Base-by-base conservation (phyloP, 2,113 vertebrate species). In the Nettapus auritus region DNA sequence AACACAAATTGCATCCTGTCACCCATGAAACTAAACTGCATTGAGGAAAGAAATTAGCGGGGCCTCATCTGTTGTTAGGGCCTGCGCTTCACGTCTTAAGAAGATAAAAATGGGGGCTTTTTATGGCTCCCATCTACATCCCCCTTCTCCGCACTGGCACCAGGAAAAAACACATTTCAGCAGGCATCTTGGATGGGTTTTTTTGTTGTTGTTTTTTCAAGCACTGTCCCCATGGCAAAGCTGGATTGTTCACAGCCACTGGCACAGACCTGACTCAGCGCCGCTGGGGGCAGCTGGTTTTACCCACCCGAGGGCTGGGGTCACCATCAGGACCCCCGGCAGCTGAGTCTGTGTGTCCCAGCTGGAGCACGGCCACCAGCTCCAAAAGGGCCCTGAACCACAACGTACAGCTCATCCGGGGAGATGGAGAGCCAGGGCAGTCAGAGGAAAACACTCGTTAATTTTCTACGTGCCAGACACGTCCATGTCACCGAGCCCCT, bases 1-100 rank as follows among this genome's bases (percentile, higher is more conserved):
- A 75, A 89, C 94, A 88, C 91, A 81, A 90, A 95, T 60, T 56
- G 82, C 88, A 91, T 80, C 80, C 69, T 88, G 94, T 71, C 95
- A 92, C 94, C 85, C 87, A 20, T 42, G 73, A 34, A 82, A 55
- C 31, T 2, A 2, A 69, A 15, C 1, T 40, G 68, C 76, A 60
- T 13, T 16, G 0, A 11, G 50, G 73, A 7, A 42, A 71, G 86
- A 4, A 52, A 79, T 10, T 2, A 23, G 67, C 10, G 3, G 81
- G 81, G 94, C 77, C 5, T 28, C 34, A 15, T 33, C 89, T 76
- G 84, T 1, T 11, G 44, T 3, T 22, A 25, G 68, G 48, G 62
- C 3, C 53, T 21, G 62, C 0, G 5, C 1, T 46, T 21, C 4
- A 8, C 44, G 44, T 2, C 46, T 28, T 2, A 33, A 82, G 56